Conservation (phyloP, 2,113 vertebrate species). For the Naja naja region DNA sequence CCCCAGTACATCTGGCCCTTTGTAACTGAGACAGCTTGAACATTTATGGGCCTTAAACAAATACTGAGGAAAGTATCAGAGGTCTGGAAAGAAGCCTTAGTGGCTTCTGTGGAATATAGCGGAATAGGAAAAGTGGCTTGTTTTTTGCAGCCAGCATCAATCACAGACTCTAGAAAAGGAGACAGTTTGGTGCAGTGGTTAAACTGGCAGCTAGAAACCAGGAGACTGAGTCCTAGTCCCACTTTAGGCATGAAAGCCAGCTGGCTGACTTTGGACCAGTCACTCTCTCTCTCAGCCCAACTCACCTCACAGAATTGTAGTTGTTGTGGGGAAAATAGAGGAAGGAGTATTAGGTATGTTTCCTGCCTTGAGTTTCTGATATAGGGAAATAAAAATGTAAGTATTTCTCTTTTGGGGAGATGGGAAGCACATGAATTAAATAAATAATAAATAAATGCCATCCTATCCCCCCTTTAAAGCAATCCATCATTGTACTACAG, state of each 20-base stretch:
- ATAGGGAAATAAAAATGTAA: background rate
- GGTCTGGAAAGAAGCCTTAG: background rate
- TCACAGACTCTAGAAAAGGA: background rate
- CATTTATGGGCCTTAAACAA: background rate
- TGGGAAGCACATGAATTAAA: background rate
- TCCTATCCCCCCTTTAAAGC: background rate
- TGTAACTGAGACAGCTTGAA: background rate
- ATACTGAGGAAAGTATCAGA: background rate
- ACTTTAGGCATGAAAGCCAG: background rate
- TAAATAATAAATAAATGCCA: background rate
- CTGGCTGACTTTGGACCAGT: background rate
- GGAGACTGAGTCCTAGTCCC: background rate
- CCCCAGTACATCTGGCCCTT: background rate
- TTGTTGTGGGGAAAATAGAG: background rate
- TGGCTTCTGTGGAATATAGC: background rate
- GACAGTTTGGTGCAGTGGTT: background rate
- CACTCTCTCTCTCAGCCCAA: background rate
- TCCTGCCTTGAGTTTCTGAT: background rate
- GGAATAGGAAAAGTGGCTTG: background rate
- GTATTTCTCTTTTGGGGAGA: background rate
- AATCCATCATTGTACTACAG: background rate
- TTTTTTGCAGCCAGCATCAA: background rate
- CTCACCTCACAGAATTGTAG: background rate
- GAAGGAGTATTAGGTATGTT: background rate
- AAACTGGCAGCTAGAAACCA: background rate